phyloP scores from a whole-genome alignment of 2,888 invertebrate genomes.

The Leptarthrus brevirostris region DNA sequence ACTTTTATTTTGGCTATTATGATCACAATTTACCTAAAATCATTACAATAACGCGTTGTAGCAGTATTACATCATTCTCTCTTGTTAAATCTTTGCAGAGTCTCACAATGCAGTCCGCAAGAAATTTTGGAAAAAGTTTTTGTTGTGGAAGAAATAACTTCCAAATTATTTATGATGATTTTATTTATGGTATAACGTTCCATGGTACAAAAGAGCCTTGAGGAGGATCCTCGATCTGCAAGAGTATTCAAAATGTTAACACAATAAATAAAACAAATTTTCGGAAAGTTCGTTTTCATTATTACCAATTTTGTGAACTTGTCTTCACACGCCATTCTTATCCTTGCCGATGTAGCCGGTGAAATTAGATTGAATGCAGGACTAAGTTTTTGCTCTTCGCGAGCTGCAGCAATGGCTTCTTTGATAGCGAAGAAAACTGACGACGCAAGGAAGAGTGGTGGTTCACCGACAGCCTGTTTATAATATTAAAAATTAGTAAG shows the following conservation, averaged over 20 bases:
- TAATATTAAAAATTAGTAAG: background rate
- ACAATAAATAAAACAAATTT: too few relatives aligned
- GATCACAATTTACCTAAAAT: too few relatives aligned
- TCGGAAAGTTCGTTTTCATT: background rate
- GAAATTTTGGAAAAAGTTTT: too few relatives aligned
- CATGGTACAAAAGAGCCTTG: conserved; percentile 73
- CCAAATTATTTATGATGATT: too few relatives aligned
- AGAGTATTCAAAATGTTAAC: too few relatives aligned
- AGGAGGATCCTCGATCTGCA: conserved; percentile 70
- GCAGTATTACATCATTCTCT: too few relatives aligned
- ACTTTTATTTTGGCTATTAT: too few relatives aligned
- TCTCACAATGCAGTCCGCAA: too few relatives aligned
- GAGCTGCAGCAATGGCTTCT: conserved; percentile 84
- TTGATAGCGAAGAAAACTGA: conserved; percentile 91
- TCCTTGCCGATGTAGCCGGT: conserved; percentile 89
- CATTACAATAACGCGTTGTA: too few relatives aligned
- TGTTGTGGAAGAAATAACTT: too few relatives aligned
- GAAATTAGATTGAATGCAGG: conserved; percentile 76
- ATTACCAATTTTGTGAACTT: conserved; percentile 78
- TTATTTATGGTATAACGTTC: conserved; percentile 74
- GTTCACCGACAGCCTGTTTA: conserved; percentile 91
- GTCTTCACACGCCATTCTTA: conserved; percentile 91
- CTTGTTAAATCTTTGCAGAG: too few relatives aligned
- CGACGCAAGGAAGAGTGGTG: conserved; percentile 90
- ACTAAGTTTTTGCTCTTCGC: conserved; percentile 75